phyloP scores from a whole-genome alignment of 2,113 vertebrate genomes.

The Microtus montanus region DNA sequence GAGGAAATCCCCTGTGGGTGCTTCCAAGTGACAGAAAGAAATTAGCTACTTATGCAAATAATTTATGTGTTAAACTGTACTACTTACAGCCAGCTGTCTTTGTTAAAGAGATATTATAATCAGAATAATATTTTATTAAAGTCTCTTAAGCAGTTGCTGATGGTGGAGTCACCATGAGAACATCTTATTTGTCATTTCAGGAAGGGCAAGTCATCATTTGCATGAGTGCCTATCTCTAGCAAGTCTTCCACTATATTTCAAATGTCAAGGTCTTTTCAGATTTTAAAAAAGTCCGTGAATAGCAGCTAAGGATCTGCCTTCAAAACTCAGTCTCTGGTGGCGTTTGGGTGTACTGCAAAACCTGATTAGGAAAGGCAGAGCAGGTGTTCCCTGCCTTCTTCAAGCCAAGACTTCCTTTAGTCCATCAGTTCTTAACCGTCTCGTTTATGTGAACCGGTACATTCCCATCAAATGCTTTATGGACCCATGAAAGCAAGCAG shows the following conservation, averaged over 20 bases:
- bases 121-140: neutral
- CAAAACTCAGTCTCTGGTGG: conserved; percentile 61
- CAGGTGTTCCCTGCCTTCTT: conserved; percentile 13
- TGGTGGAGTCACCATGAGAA: neutral
- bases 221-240: conserved; percentile 39
- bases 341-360: conserved; percentile 35
- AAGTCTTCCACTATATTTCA: conserved; percentile 68
- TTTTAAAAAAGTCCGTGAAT: conserved; percentile 68
- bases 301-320: conserved; percentile 60
- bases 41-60: conserved; percentile 41
- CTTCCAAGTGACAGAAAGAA: neutral
- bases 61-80: neutral
- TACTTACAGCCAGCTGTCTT: conserved; percentile 11
- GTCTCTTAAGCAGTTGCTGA: neutral
- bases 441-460: neutral
- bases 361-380: neutral
- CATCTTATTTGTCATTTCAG: conserved; percentile 54
- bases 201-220: conserved; percentile 62
- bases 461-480: conserved; percentile 33
- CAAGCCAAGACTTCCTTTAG: conserved; percentile 37
- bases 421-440: conserved; percentile 22
- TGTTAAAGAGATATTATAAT: conserved; percentile 7
- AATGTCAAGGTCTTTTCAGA: conserved; percentile 77
- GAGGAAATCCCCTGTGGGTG: neutral
- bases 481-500: conserved; percentile 17